Conservation (phyloP, 2,888 invertebrate genomes). For the Andrena flavipes region DNA sequence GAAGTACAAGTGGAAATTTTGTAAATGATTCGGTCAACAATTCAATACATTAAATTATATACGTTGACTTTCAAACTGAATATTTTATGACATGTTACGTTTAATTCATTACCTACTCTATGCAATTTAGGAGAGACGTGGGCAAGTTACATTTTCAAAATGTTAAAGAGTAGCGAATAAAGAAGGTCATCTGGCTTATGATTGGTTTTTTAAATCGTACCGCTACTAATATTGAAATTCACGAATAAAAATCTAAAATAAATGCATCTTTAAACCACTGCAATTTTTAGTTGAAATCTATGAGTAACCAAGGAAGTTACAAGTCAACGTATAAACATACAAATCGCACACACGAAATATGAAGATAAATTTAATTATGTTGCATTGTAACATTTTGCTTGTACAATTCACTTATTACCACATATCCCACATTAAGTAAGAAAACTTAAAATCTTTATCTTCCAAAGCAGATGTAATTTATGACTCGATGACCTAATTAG, state of each 20-base stretch:
- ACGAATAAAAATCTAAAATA: background rate
- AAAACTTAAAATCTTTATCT: too few relatives aligned
- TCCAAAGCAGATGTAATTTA: background rate
- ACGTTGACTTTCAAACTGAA: background rate
- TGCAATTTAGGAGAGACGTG: background rate
- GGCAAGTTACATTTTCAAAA: background rate
- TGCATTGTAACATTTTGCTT: too few relatives aligned
- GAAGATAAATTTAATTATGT: too few relatives aligned
- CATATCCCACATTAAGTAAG: too few relatives aligned
- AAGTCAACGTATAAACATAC: too few relatives aligned
- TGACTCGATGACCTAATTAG: constrained; percentile 1
- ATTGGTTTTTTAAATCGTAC: background rate
- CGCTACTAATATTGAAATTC: background rate
- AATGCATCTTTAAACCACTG: background rate
- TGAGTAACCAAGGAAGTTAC: too few relatives aligned
- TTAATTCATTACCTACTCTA: background rate
- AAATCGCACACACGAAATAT: too few relatives aligned
- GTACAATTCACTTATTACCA: too few relatives aligned
- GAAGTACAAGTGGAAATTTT: constrained; percentile 6
- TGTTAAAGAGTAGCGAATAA: background rate
- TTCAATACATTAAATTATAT: background rate
- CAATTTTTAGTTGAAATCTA: too few relatives aligned
- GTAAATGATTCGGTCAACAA: background rate
- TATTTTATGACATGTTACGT: background rate
- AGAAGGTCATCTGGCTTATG: background rate